phyloP scores from a whole-genome alignment of 2,113 vertebrate species.

The Leptosomus discolor region DNA sequence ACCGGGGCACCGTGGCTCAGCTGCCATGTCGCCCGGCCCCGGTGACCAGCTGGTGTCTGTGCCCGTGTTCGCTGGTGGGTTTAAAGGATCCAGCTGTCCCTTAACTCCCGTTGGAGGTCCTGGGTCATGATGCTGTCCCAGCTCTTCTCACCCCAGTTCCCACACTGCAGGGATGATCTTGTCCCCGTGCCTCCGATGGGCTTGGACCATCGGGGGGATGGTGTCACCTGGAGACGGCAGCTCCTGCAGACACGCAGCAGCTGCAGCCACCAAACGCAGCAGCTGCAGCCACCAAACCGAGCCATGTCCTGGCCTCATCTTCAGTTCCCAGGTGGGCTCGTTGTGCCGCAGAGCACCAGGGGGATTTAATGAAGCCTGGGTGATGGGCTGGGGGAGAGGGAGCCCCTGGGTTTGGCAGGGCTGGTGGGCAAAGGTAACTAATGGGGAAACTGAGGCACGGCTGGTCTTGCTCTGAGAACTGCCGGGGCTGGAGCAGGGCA shows the following conservation, averaged over 20 bases:
- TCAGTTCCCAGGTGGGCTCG: neutral
- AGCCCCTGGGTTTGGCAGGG: fast-evolving
- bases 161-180: neutral
- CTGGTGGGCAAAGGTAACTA: fast-evolving
- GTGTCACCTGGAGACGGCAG: neutral
- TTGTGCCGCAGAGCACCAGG: fast-evolving
- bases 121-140: neutral
- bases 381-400: fast-evolving
- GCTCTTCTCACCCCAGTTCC: neutral
- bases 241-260: neutral
- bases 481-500: neutral
- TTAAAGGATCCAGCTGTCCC: neutral
- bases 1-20: neutral
- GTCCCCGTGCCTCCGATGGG: fast-evolving
- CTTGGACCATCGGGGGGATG: neutral
- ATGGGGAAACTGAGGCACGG: neutral
- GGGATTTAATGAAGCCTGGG: fast-evolving
- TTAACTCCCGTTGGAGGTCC: neutral
- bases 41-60: conserved; percentile 21
- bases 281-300: neutral
- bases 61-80: fast-evolving
- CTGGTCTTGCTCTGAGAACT: neutral
- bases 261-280: fast-evolving
- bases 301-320: neutral
- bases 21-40: neutral